These are phyloP conservation scores for Diachasmimorpha longicaudata DNA, from an alignment of 1,140 invertebrate genomes.

Conservation along the genomic window DNA sequence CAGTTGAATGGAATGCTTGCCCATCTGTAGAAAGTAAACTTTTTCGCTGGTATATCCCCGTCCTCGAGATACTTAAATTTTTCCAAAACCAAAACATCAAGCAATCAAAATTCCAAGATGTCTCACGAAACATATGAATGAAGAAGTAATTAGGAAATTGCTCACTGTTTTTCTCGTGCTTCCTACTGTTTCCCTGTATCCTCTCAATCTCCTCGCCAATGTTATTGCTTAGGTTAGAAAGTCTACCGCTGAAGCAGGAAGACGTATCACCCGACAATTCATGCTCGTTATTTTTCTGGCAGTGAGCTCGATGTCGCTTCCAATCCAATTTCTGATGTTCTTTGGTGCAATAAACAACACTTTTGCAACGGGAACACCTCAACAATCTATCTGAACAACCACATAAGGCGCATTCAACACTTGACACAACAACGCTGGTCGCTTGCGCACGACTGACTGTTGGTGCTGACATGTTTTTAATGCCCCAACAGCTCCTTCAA, in stretches of 20 bases:
- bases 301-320: slow-evolving; percentile 71
- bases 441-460: slow-evolving; percentile 43
- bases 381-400: slow-evolving; percentile 71
- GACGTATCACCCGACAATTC: not conserved
- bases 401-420: slow-evolving; percentile 70
- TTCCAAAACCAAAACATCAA: no score
- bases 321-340: slow-evolving; percentile 80
- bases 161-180: not conserved
- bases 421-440: slow-evolving; percentile 25
- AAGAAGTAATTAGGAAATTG: not conserved
- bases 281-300: not conserved
- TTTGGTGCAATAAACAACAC: slow-evolving; percentile 77
- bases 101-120: not conserved
- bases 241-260: not conserved
- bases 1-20: not conserved
- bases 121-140: not conserved
- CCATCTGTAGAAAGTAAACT: not conserved
- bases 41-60: no score
- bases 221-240: slow-evolving; percentile 37
- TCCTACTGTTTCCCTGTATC: not conserved
- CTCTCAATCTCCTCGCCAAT: not conserved
- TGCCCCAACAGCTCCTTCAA: not conserved
- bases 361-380: slow-evolving; percentile 76
- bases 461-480: slow-evolving; percentile 28
- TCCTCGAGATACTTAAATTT: not conserved